These are phyloP conservation scores for Oikopleura dioica DNA, from an alignment of 23 tunicate genomes.

Conservation along the genomic window DNA sequence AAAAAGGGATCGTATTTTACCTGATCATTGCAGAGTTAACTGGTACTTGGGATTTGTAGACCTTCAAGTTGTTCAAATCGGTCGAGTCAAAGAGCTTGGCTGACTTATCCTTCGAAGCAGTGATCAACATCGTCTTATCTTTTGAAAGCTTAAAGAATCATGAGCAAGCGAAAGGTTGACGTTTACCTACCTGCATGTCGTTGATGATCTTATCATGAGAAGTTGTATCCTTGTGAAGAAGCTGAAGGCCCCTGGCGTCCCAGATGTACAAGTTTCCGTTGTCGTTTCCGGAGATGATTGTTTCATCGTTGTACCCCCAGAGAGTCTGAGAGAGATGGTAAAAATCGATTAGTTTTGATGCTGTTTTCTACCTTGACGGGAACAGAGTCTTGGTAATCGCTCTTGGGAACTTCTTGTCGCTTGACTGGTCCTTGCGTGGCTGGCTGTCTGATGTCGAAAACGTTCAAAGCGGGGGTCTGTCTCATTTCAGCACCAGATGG, in stretches of 20 bases:
- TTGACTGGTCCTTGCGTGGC: constrained; percentile 12
- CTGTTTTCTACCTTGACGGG: no score
- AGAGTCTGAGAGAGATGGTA: no score
- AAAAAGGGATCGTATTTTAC: neutral
- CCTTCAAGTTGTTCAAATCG: constrained; percentile 26
- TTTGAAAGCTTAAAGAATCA: neutral
- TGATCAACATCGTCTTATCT: constrained; percentile 60
- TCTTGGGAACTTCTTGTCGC: neutral
- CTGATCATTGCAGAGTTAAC: constrained; percentile 69
- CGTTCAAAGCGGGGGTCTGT: constrained; percentile 41
- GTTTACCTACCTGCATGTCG: constrained; percentile 60
- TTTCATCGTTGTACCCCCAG: constrained; percentile 73
- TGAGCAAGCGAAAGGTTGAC: neutral
- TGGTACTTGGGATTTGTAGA: constrained; percentile 66
- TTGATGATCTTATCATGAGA: constrained; percentile 31
- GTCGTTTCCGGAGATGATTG: constrained; percentile 76
- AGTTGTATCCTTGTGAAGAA: neutral
- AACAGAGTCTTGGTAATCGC: neutral
- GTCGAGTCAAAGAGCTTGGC: constrained; percentile 67
- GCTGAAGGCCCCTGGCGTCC: constrained; percentile 28
- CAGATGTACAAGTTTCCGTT: constrained; percentile 76
- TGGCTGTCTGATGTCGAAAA: constrained; percentile 61
- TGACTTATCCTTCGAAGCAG: constrained; percentile 78
- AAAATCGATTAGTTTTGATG: no score
- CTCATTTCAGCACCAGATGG: constrained; percentile 71